These are phyloP conservation scores for Puffinus mauretanicus DNA, from an alignment of 2,113 vertebrate species.

Conservation along the genomic window DNA sequence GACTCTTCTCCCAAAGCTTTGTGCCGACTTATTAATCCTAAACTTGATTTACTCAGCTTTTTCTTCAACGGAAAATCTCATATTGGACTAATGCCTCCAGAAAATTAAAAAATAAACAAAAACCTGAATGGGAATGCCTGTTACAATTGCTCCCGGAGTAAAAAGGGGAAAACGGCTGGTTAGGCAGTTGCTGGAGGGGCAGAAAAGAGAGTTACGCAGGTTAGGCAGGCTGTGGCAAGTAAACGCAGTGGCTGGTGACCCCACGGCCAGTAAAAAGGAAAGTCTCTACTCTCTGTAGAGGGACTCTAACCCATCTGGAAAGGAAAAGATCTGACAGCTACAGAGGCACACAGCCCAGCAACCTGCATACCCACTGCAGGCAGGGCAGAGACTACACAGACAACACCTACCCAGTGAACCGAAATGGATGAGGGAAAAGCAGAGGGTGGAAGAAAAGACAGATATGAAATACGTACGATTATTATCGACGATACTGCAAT, in stretches of 20 bases:
- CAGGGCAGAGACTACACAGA: neutral
- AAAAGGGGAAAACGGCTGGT: neutral
- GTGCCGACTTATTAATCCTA: neutral
- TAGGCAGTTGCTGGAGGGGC: neutral
- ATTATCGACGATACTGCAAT: neutral
- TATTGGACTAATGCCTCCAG: neutral
- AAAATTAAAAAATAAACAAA: neutral
- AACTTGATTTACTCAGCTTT: neutral
- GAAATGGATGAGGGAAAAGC: neutral
- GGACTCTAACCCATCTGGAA: neutral
- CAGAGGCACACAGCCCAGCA: neutral
- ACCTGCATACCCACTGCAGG: neutral
- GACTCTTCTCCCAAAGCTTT: neutral
- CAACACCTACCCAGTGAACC: neutral
- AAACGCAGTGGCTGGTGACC: neutral
- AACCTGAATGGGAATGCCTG: neutral
- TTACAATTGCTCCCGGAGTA: neutral
- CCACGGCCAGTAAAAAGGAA: neutral
- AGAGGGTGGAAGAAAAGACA: neutral
- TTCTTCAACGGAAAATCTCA: neutral
- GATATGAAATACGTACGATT: neutral
- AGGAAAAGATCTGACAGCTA: neutral
- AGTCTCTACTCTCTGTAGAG: neutral
- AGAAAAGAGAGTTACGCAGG: neutral
- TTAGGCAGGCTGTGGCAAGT: neutral